Evolutionary conservation across 2,113 vertebrate species (phyloP).

Genomic region (Litocranius walleri): DNA sequence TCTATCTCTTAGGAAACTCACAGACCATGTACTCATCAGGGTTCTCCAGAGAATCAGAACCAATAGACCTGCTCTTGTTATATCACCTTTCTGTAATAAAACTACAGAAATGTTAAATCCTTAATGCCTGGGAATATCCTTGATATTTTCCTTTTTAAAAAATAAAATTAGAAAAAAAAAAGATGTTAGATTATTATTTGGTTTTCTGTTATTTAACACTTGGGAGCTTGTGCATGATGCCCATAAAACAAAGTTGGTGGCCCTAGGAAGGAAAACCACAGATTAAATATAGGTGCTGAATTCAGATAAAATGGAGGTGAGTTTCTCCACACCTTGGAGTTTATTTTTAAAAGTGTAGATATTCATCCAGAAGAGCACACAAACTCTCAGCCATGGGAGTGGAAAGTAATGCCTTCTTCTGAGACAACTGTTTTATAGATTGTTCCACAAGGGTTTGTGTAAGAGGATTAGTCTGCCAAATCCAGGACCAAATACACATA

Average conservation of each 20-base stretch:
- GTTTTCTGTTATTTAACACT: background rate
- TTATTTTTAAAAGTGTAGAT: background rate
- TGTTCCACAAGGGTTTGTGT: background rate
- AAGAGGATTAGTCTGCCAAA: background rate
- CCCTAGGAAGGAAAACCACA: background rate
- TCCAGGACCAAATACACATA: background rate
- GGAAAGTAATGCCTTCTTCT: background rate
- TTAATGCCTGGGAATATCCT: background rate
- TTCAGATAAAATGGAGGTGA: background rate
- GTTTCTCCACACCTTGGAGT: background rate
- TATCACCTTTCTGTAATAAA: background rate
- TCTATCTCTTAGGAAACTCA: background rate
- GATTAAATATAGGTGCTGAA: background rate
- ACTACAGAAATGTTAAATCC: background rate
- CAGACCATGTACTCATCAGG: background rate
- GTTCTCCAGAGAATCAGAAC: background rate
- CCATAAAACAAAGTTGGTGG: background rate
- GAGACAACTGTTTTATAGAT: background rate
- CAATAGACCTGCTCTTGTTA: background rate
- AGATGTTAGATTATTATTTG: background rate
- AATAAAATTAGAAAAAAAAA: background rate
- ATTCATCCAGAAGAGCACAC: background rate
- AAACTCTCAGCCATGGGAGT: background rate
- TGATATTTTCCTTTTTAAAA: background rate
- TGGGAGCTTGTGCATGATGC: background rate